Base-by-base conservation (phyloP, 2,888 invertebrate species). In the Bedellia somnulentella region DNA sequence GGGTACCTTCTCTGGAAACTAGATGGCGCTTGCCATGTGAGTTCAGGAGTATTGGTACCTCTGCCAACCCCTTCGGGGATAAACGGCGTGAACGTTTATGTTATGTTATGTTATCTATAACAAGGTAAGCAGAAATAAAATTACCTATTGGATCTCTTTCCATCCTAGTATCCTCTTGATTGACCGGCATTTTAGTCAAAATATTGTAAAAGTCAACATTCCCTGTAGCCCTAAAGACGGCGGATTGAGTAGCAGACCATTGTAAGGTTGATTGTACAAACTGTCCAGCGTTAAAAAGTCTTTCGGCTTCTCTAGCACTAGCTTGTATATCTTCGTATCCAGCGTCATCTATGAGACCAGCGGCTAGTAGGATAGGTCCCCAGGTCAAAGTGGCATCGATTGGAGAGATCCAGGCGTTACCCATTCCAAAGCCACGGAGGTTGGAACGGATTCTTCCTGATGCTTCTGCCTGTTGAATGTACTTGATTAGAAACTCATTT, bases 371-470 rank as follows among this genome's bases (percentile, higher is more conserved):
- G 44, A 85, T 83, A 0, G 87, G 87, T 1, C 85, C 91, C 93
- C 93, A 94, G 0, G 87, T 85, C 17, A 87, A 60, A 0, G 90
- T 88, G 0, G 87, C 86, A 50, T 93, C 92, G 29, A 92, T 80
- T 0, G 93, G 92, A 2, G 88, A 87, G 37, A 93, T 89, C 93
- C 93, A 94, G 0, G 93, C 84, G 57, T 93, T 93, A 2, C 93
- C 93, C 56, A 94, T 78, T 1, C 83, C 87, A 13, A 94, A 81
- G 1, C 93, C 93, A 44, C 78, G 76, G 29, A 95, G 76, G 42
- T 88, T 87, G 22, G 85, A 84, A 26, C 68, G 61, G 15, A 90
- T 79, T 18, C 77, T 71, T 1, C 81, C 81, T 0, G 58, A 57
- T 38, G 78, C 49, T 43, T 88, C 81, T n/a, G 84, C 85, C 82